phyloP scores from a whole-genome alignment of 2,888 invertebrate species.

The Brachypterus glaber region DNA sequence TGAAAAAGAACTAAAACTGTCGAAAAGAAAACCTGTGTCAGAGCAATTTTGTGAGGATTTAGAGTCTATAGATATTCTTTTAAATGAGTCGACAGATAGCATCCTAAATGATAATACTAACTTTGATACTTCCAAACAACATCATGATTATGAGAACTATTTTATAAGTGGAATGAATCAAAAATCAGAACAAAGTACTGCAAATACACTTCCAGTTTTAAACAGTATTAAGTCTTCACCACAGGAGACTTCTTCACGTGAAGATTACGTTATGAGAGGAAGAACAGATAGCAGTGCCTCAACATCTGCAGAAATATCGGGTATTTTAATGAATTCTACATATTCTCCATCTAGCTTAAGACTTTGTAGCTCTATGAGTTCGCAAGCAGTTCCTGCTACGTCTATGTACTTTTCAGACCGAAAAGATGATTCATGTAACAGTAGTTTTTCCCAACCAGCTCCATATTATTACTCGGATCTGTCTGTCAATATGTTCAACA shows the following conservation, averaged over 20 bases:
- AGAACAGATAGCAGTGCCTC: constrained; percentile 33
- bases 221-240: constrained; percentile 20
- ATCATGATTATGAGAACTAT: constrained; percentile 36
- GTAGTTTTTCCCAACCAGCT: constrained; percentile 40
- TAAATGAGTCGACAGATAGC: constrained; percentile 48
- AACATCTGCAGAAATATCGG: constrained; percentile 31
- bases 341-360: constrained; percentile 31
- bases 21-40: constrained; percentile 63
- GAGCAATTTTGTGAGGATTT: constrained; percentile 65
- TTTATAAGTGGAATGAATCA: constrained; percentile 21
- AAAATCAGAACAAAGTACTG: constrained; percentile 4
- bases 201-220: constrained; percentile 16
- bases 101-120: constrained; percentile 32
- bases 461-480: constrained; percentile 83
- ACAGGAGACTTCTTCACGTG: too few species aligned
- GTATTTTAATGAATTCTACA: constrained; percentile 29
- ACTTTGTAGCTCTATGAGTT: constrained; percentile 24
- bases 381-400: constrained; percentile 23
- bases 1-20: constrained; percentile 30
- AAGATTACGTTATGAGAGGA: constrained; percentile 30
- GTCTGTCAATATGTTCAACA: constrained; percentile 36
- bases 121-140: constrained; percentile 8
- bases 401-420: constrained; percentile 23
- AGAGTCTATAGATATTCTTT: constrained; percentile 45
- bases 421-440: constrained; percentile 38